These are phyloP conservation scores for Sylvicola cinctus DNA, from an alignment of 2,888 invertebrate species.

Conservation along the genomic window DNA sequence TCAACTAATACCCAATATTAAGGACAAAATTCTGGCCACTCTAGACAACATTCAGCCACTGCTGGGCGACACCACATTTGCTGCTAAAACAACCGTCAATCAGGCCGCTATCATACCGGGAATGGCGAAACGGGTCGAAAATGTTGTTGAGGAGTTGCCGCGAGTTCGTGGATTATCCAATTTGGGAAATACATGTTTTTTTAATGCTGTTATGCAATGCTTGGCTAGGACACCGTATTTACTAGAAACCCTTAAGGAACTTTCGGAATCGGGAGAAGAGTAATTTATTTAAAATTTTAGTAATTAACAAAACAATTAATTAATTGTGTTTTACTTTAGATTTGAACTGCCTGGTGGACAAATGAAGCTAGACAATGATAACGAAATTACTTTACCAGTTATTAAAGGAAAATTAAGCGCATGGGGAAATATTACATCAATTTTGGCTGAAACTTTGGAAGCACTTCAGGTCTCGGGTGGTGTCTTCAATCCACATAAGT, in stretches of 20 bases:
- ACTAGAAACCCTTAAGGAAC: conserved; percentile 45
- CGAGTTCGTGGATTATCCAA: conserved; percentile 65
- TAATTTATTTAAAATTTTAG: conserved; percentile 10
- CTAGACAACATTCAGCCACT: conserved; percentile 10
- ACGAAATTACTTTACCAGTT: conserved; percentile 36
- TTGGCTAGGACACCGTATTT: conserved; percentile 69
- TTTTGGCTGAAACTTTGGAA: conserved; percentile 44
- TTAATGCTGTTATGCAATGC: conserved; percentile 91
- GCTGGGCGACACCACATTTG: conserved; percentile 4
- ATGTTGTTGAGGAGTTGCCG: conserved; percentile 20
- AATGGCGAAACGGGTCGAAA: conserved; percentile 12
- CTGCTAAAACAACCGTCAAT: conserved; percentile 1
- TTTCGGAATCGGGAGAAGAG: conserved; percentile 42
- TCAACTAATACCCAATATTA: background rate
- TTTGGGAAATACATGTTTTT: conserved; percentile 92
- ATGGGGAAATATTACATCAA: conserved; percentile 45
- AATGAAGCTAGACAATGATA: conserved; percentile 28
- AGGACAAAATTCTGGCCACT: conserved; percentile 4
- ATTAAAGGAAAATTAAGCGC: conserved; percentile 45
- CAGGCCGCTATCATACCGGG: conserved; percentile 14
- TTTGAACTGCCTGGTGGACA: conserved; percentile 54
- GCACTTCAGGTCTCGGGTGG: conserved; percentile 43
- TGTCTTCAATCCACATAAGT: conserved; percentile 39
- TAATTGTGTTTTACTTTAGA: conserved; percentile 10
- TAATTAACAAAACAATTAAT: background rate